Conservation (phyloP, 2,888 invertebrate genomes). For the Coenonympha arcania region DNA sequence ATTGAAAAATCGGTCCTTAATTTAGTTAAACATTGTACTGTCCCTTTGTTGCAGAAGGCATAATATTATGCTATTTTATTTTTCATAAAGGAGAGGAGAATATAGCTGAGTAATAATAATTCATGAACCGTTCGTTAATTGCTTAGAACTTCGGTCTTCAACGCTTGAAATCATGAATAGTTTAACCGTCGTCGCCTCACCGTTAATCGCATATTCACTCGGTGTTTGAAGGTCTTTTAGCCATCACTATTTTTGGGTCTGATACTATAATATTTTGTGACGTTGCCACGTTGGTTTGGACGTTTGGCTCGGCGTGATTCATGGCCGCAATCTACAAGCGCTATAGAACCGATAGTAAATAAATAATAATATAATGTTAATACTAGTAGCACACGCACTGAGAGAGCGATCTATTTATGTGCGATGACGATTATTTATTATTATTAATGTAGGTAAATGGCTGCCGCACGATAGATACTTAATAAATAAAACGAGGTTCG, state of each 20-base stretch:
- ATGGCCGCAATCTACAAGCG: conserved; percentile 17
- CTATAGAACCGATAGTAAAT: conserved; percentile 11
- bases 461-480: not conserved
- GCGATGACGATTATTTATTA: conserved; percentile 26
- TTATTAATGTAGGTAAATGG: not conserved
- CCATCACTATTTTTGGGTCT: conserved; percentile 2
- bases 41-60: no score
- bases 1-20: no score
- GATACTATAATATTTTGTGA: not conserved
- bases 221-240: not conserved
- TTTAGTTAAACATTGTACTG: no score
- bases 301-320: conserved; percentile 19
- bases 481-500: not conserved
- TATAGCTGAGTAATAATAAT: no score
- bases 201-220: not conserved
- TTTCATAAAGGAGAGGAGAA: no score
- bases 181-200: not conserved
- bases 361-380: conserved; percentile 23
- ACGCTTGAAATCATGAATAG: not conserved
- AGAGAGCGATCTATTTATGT: conserved; percentile 30
- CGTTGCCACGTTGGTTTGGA: not conserved
- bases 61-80: no score
- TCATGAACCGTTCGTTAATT: no score
- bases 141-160: not conserved
- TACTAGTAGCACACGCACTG: conserved; percentile 6